Evolutionary conservation across 2,888 invertebrate genomes (phyloP), one percentile per base, ranked within the genome.

Genomic region (Chrysolina americana): DNA sequence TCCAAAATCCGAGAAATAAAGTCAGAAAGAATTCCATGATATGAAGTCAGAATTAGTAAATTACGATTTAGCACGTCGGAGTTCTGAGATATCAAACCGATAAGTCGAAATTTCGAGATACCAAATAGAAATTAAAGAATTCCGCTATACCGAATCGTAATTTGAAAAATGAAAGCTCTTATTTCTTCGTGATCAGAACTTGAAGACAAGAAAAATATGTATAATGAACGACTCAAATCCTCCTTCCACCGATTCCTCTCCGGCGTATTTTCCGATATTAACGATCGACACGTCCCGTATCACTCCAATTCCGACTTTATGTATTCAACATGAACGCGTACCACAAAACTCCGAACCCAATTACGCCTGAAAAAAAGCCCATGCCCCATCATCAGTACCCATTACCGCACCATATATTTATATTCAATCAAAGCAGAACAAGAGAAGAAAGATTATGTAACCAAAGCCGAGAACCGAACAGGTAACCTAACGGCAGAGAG

Each of bases 391-490:
- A 76, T 76, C 78, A 68, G 28, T 59, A 64, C 65, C 73, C 65
- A 66, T 73, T 64, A 70, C 62, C 17, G 62, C 63, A 48, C 47
- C 70, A 66, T 69, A 48, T 69, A 76, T 76, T 73, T 70, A 73
- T 72, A 76, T 76, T 76, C 76, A 75, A 78, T 78, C 71, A 76
- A 76, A 75, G 73, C 72, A 75, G 73, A 75, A 70, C 66, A 69
- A 73, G 70, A 71, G 70, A 68, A 56, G 59, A 76, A 80, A 83
- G 81, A 84, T 86, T 86, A 86, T 85, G 85, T 86, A 86, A 86
- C 84, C 81, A 84, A 82, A 82, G 81, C 65, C 68, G 47, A 65
- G 69, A 83, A 79, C 81, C 73, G 69, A 74, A 74, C 74, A 74
- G 74, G 71, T 75, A 69, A 69, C 69, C 71, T 75, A 75, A 75